Base-by-base conservation (phyloP, 2,797 vertebrate genomes). In the Eptatretus atami region DNA sequence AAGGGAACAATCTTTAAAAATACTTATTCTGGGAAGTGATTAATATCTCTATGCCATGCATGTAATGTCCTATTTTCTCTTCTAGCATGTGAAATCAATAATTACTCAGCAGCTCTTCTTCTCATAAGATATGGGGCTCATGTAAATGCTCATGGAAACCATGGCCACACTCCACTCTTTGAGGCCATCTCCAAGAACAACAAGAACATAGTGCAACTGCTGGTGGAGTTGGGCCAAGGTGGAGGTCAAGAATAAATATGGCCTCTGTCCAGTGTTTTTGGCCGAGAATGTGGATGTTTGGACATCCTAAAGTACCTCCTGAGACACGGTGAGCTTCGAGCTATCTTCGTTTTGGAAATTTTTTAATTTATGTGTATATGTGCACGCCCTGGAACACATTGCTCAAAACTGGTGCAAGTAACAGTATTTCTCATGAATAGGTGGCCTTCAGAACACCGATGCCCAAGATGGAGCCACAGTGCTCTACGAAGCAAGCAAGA, bases 81-180 rank as follows among this genome's bases (percentile, higher is more conserved):
- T 65, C 24, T 68, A 96, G 88, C 86, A 25, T 94, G 86, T 65
- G 81, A 90, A 71, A 73, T 73, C 66, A 81, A 82, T 72, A 81
- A 80, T 5, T 68, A 70, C 9, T 78, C 82, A 52, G 78, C 77
- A 0, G 82, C 84, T 52, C 73, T 71, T 53, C 70, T 84, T 3
- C 67, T 98, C 64, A 73, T 96, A n/a, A 77, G 74, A 5, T 75
- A 77, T 65, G 76, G 83, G 0, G 83, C 81, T 1, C 77, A 82
- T 1, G 79, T 82, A 66, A 95, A 94, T 72, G 86, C 92, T 61
- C 81, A 86, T 4, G 95, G 92, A 69, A 77, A 77, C 66, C 79
- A 79, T 25, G 83, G 85, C 55, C 85, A 83, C 84, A 87, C 86
- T 0, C 86, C 86, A 2, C 80, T 98, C 63, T 87, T 94, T 0